Base-by-base conservation (phyloP, 2,888 invertebrate species). In the Timema podura region DNA sequence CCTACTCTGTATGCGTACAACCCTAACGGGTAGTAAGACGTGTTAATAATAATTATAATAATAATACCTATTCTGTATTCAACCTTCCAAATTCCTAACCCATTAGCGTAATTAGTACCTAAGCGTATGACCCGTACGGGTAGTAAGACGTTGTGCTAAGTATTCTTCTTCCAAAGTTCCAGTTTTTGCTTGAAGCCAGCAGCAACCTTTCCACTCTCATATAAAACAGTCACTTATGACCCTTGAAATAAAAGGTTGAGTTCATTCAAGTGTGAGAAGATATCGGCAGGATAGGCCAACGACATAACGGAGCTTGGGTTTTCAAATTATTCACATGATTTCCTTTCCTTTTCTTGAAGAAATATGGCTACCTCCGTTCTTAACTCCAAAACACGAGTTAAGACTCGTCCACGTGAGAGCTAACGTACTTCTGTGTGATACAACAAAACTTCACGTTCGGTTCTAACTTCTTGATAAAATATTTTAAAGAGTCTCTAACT, bases 191-290 rank as follows among this genome's bases (percentile, higher is more conserved):
- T 65, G 5, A n/a, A 47, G 47, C n/a, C n/a, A n/a, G 47, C 45
- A 44, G 11, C 5, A 47, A 65, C 13, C 47, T 65, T 65, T 3
- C 1, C 65, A 30, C 47, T 45, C 2, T 0, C 46, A 45, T 45
- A 1, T 1, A 65, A 30, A 30, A 13, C 30, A 59, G 59, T 10
- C 16, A 59, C 59, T 59, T 59, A n/a, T 59, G 59, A 59, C 16
- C n/a, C 59, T 59, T 59, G 8, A 59, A 59, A 30, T 59, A n/a
- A 59, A 59, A 10, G n/a, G 59, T 30, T 59, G 59, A 59, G 59
- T 7, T 59, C 59, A 10, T 59, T 10, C n/a, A 59, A 59, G n/a
- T 7, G 59, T 59, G 59, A 59, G 16, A 59, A 59, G n/a, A 59
- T 59, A 59, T 59, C 59, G n/a, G 9, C 59, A 59, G 16, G 59